Base-by-base conservation (phyloP, 2,797 vertebrate species). In the Cephalopachus bancanus region DNA sequence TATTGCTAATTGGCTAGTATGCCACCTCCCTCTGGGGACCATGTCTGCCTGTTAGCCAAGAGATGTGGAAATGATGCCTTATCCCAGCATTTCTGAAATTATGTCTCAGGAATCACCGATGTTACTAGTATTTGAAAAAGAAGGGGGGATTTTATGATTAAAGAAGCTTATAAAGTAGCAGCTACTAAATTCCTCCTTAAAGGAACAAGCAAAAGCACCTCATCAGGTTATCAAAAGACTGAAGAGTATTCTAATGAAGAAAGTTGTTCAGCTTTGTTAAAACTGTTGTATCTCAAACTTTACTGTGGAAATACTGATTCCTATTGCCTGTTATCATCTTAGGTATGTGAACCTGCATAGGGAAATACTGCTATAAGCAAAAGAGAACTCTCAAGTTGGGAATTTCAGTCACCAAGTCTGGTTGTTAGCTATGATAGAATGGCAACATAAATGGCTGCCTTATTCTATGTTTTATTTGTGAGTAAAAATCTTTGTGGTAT, bases 41-140 rank as follows among this genome's bases (percentile, higher is more conserved):
- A 69, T 75, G 37, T 67, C 83, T 92, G 10, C 60, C 67, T 71
- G 24, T 76, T 83, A 67, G 60, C 28, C 24, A 89, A 37, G 37
- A 33, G 2, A 89, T 79, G 16, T 51, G 72, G 69, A n/a, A 2
- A 83, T 28, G 17, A 15, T 57, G 4, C 57, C 74, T 86, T 67
- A 49, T 85, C 85, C n/a, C 28, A 81, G 74, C 44, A 86, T 65
- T 81, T 89, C 37, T 74, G 60, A 89, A 96, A 49, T 62, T 24
- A 64, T 90, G 26, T 71, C 28, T 81, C 22, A 57, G 53, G 60
- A 76, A 51, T 49, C 55, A 69, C n/a, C 22, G 19, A 19, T 69
- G 53, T 88, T 71, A 79, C n/a, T n/a, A 72, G 79, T 88, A 62
- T 55, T 84, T 59, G 15, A 84, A 19, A 79, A 79, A 65, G 10